These are phyloP conservation scores for Carcina quercana DNA, from an alignment of 2,888 invertebrate species.

Conservation along the genomic window DNA sequence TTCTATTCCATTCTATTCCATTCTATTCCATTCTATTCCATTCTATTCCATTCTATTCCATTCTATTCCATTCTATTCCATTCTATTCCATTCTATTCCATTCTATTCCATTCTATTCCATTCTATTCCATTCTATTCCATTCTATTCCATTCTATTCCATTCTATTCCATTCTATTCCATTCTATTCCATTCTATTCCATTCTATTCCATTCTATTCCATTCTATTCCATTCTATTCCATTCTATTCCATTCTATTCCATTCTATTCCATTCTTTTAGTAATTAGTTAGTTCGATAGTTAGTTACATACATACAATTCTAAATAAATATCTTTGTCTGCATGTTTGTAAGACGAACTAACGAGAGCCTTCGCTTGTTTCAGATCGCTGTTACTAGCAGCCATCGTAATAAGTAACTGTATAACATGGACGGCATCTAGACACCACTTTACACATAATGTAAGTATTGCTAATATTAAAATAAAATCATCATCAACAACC, in stretches of 20 bases:
- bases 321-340: too few relatives aligned
- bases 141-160: conserved; percentile 1
- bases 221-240: conserved; percentile 1
- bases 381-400: conserved; percentile 67
- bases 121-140: conserved; percentile 2
- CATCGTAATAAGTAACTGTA: conserved; percentile 60
- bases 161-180: conserved; percentile 1
- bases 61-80: conserved; percentile 2
- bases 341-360: too few relatives aligned
- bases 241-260: conserved; percentile 4
- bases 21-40: neutral
- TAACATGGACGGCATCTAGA: conserved; percentile 59
- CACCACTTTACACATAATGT: conserved; percentile 64
- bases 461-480: too few relatives aligned
- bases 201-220: conserved; percentile 1
- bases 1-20: too few relatives aligned
- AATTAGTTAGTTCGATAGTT: too few relatives aligned
- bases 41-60: conserved; percentile 2
- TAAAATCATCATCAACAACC: too few relatives aligned
- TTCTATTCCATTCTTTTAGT: conserved; percentile 3
- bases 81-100: conserved; percentile 2
- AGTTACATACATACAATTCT: too few relatives aligned
- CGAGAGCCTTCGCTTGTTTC: too few relatives aligned
- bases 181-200: conserved; percentile 1
- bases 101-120: conserved; percentile 3